phyloP scores from a whole-genome alignment of 2,113 vertebrate species.

The Desmodus rotundus region DNA sequence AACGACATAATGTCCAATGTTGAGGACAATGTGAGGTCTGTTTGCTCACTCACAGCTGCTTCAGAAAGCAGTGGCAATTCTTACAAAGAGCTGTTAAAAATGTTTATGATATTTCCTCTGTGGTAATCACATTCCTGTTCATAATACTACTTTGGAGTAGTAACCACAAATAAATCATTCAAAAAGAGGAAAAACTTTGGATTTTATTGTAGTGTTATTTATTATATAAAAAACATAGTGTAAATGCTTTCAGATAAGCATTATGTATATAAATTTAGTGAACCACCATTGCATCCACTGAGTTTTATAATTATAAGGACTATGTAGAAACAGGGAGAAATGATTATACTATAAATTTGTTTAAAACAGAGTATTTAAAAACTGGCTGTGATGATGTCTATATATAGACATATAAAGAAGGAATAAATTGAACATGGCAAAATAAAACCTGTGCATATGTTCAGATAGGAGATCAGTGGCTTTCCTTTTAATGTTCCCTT shows the following conservation, averaged over 20 bases:
- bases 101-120: not conserved
- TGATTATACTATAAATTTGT: not conserved
- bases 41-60: not conserved
- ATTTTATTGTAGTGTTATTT: not conserved
- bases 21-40: not conserved
- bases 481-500: not conserved
- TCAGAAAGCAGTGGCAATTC: not conserved
- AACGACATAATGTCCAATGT: not conserved
- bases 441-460: not conserved
- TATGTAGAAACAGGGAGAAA: not conserved
- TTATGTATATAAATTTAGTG: not conserved
- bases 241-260: not conserved
- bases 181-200: not conserved
- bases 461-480: not conserved
- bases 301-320: not conserved
- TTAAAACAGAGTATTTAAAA: not conserved
- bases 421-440: not conserved
- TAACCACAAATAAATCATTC: not conserved
- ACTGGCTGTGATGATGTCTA: not conserved
- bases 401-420: not conserved
- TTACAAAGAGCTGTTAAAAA: not conserved
- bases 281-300: not conserved
- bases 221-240: not conserved
- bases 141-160: not conserved
- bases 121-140: not conserved